A percentile compares a stretch with the other conserved stretches of the same genome.
phyloP scores from a whole-genome alignment of 1,140 invertebrate genomes.

The Wasmannia auropunctata region DNA sequence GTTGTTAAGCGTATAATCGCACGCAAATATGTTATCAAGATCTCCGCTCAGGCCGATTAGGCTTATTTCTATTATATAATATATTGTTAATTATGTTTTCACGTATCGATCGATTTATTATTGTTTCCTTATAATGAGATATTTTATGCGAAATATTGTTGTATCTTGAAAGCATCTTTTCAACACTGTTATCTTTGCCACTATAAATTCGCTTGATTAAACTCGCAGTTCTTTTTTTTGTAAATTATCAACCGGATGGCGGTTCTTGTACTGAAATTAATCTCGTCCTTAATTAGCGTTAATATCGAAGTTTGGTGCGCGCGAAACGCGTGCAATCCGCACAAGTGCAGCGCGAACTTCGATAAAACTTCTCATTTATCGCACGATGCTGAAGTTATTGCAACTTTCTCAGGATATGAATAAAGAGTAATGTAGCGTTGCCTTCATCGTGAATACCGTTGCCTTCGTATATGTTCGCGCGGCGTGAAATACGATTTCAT shows the following conservation, averaged over 20 bases:
- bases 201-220: slow-evolving; percentile 9
- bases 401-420: slow-evolving; percentile 60
- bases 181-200: not conserved
- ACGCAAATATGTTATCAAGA: too few species aligned
- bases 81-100: too few species aligned
- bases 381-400: slow-evolving; percentile 48
- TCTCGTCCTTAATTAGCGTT: slow-evolving; percentile 45
- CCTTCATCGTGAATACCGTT: slow-evolving; percentile 34
- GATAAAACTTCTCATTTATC: slow-evolving; percentile 60
- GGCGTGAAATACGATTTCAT: slow-evolving; percentile 52
- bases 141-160: not conserved
- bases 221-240: not conserved
- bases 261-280: slow-evolving; percentile 54
- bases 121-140: not conserved
- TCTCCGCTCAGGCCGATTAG: too few species aligned
- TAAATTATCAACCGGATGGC: slow-evolving; percentile 15
- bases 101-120: too few species aligned
- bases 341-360: slow-evolving; percentile 38
- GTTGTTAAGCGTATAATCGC: too few species aligned
- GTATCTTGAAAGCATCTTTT: not conserved
- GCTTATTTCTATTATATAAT: too few species aligned
- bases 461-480: slow-evolving; percentile 19
- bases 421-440: slow-evolving; percentile 50
- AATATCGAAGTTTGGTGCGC: slow-evolving; percentile 49
- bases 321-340: slow-evolving; percentile 43